Percentiles rank a stretch among this genome's conserved stretches.
These are phyloP conservation scores for Theocolax elegans DNA, from an alignment of 1,140 invertebrate genomes.

Conservation along the genomic window DNA sequence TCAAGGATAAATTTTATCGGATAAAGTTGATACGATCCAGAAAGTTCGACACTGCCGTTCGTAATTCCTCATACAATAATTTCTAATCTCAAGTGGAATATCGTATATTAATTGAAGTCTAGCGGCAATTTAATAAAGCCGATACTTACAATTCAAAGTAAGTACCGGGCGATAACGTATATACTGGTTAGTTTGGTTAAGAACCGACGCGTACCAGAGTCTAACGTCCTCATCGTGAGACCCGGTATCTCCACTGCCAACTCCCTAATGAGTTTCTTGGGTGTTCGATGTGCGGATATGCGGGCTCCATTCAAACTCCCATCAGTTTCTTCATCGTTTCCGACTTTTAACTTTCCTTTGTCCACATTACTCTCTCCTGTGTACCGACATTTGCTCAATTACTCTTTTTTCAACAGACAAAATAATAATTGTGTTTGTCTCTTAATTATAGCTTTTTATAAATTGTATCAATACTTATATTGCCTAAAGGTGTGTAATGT, in stretches of 20 bases:
- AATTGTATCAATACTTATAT: no score
- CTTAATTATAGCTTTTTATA: no score
- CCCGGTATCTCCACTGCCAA: constrained; percentile 30
- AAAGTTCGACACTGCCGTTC: no score
- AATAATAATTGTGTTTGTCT: no score
- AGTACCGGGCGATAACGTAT: background rate
- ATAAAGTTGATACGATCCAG: no score
- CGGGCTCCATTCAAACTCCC: constrained; percentile 50
- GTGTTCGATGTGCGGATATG: constrained; percentile 49
- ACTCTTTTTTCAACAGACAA: no score
- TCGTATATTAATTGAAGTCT: constrained; percentile 3
- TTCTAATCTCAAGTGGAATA: background rate
- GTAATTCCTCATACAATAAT: no score
- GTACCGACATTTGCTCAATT: no score
- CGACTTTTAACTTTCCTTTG: no score
- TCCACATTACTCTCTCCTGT: no score
- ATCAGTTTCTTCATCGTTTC: background rate
- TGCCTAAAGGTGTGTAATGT: no score
- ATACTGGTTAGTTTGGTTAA: constrained; percentile 2
- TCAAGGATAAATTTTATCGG: no score
- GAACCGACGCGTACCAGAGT: background rate
- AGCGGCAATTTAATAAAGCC: background rate
- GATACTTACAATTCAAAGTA: background rate
- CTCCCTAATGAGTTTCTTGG: constrained; percentile 55
- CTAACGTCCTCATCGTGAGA: background rate